Evolutionary conservation across 2,113 vertebrate genomes (phyloP).

Genomic region (Apus apus): DNA sequence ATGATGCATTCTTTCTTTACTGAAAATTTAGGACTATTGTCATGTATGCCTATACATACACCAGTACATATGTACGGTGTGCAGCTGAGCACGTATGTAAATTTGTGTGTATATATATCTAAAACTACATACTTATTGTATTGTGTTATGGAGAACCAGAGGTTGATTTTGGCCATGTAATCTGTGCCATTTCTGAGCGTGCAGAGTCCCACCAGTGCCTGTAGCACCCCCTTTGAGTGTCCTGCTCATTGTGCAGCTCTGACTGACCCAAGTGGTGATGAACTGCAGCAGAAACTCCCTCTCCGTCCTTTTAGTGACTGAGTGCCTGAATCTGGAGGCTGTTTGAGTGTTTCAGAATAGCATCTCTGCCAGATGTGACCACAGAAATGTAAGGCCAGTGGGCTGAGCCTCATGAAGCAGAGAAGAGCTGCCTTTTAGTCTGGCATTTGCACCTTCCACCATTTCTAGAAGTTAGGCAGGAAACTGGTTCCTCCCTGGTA

Average conservation of each 20-base stretch:
- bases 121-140: neutral
- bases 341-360: neutral
- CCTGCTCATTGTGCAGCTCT: fast-evolving
- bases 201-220: fast-evolving
- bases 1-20: neutral
- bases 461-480: neutral
- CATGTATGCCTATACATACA: neutral
- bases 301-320: neutral
- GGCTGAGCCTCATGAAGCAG: neutral
- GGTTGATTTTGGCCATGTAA: neutral
- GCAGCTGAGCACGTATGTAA: neutral
- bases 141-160: neutral
- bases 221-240: neutral
- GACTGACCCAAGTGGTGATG: neutral
- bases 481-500: neutral
- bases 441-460: neutral
- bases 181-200: neutral
- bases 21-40: neutral
- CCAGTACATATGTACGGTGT: fast-evolving
- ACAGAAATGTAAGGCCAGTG: neutral
- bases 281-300: neutral
- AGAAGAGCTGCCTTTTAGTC: neutral
- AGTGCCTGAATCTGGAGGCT: neutral
- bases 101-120: neutral
- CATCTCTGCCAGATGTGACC: neutral